Evolutionary conservation across 2,113 vertebrate genomes (phyloP).

Genomic region (Crotalus viridis): DNA sequence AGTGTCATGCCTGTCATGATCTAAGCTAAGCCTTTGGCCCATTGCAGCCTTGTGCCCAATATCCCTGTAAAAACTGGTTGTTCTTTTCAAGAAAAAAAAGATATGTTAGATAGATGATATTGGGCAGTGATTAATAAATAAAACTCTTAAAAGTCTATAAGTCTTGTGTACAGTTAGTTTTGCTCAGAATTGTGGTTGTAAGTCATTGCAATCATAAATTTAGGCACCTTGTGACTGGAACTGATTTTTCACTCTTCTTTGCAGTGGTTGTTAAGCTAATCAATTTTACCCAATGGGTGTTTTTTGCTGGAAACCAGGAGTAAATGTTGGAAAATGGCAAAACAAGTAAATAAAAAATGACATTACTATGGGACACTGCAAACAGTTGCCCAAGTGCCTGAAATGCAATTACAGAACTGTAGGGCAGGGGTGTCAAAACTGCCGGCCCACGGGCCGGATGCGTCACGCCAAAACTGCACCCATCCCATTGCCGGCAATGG

Average conservation of each 20-base stretch:
- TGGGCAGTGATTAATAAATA: neutral
- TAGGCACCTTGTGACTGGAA: neutral
- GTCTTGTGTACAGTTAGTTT: neutral
- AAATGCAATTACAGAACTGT: no score
- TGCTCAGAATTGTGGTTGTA: neutral
- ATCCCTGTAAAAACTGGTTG: neutral
- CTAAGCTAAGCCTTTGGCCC: neutral
- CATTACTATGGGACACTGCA: no score
- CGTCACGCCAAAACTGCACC: no score
- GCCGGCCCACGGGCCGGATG: no score
- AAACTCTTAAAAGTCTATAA: neutral
- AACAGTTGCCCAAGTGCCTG: no score
- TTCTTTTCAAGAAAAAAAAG: neutral
- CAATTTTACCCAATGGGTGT: neutral
- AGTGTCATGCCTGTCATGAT: conserved; percentile 14
- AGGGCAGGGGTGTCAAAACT: no score
- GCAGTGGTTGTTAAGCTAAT: neutral
- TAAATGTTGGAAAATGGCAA: no score
- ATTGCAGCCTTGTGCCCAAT: neutral
- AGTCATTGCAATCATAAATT: neutral
- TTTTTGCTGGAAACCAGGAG: no score
- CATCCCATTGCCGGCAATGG: no score
- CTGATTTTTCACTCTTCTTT: neutral
- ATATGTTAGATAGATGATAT: neutral
- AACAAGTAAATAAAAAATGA: no score